A percentile compares a stretch with the other conserved stretches of the same genome.
Evolutionary conservation across 2,797 vertebrate genomes (phyloP).

Genomic region (Clamator glandarius): DNA sequence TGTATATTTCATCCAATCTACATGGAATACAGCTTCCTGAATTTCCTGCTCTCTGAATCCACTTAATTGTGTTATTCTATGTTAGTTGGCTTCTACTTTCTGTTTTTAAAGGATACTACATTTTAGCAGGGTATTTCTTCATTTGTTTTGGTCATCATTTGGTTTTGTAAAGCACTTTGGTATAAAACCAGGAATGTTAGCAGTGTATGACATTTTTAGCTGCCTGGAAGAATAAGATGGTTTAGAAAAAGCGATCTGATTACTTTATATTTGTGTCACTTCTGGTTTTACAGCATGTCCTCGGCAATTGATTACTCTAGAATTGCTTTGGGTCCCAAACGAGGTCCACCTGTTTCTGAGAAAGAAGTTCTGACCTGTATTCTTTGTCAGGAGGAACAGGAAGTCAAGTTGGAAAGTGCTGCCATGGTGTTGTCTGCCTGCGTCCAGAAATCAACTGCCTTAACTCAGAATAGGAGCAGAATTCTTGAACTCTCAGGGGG

Average conservation of each 20-base stretch:
- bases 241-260: neutral
- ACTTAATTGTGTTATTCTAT: neutral
- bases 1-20: neutral
- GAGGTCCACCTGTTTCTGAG: conserved; percentile 85
- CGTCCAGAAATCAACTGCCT: conserved; percentile 95
- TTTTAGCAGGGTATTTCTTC: neutral
- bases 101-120: neutral
- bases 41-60: neutral
- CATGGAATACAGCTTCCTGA: neutral
- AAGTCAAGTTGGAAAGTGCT: conserved; percentile 86
- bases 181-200: neutral
- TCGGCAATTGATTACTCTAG: conserved; percentile 80
- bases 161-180: neutral
- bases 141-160: neutral
- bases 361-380: conserved; percentile 95
- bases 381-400: conserved; percentile 98
- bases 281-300: conserved; percentile 67
- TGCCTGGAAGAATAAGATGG: neutral
- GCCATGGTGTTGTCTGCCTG: conserved; percentile 97
- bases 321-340: conserved; percentile 89
- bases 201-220: neutral
- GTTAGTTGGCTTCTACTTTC: neutral
- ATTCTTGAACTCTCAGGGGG: conserved; percentile 77
- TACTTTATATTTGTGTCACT: neutral
- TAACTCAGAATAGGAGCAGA: conserved; percentile 91